A percentile compares a stretch with the other conserved stretches of the same genome.
Evolutionary conservation across 2,113 vertebrate species (phyloP).

Genomic region (Numida meleagris): DNA sequence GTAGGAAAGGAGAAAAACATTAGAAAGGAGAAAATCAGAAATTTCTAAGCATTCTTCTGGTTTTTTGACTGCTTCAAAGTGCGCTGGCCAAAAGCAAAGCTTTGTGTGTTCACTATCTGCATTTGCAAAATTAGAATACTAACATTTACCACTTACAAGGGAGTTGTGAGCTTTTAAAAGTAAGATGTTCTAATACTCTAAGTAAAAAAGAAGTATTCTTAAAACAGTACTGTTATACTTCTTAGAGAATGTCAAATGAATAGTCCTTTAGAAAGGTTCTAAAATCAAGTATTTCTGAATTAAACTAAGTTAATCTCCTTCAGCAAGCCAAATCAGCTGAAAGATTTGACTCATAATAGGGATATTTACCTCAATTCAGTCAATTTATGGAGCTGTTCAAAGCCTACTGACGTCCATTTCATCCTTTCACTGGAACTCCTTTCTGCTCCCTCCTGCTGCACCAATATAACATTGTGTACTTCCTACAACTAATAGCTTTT

Average conservation of each 20-base stretch:
- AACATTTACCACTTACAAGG: neutral
- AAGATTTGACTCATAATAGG: no score
- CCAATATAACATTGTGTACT: neutral
- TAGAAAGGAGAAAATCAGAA: neutral
- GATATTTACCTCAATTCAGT: neutral
- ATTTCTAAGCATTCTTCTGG: neutral
- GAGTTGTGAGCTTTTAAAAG: conserved; percentile 13
- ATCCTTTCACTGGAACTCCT: neutral
- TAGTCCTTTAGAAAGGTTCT: neutral
- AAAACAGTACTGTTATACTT: neutral
- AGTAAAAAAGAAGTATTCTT: neutral
- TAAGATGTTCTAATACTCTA: neutral
- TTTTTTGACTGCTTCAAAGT: neutral
- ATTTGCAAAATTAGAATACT: neutral
- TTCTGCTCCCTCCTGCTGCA: no score
- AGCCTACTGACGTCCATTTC: neutral
- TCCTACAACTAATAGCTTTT: neutral
- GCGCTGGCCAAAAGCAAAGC: neutral
- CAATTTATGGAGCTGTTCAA: neutral
- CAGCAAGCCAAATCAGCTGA: no score
- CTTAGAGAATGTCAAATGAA: neutral
- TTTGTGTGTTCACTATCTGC: neutral
- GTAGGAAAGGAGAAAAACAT: neutral
- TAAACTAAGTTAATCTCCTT: no score
- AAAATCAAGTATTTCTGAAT: neutral